phyloP scores from a whole-genome alignment of 2,888 invertebrate species.

The Pseudanteris insignis region DNA sequence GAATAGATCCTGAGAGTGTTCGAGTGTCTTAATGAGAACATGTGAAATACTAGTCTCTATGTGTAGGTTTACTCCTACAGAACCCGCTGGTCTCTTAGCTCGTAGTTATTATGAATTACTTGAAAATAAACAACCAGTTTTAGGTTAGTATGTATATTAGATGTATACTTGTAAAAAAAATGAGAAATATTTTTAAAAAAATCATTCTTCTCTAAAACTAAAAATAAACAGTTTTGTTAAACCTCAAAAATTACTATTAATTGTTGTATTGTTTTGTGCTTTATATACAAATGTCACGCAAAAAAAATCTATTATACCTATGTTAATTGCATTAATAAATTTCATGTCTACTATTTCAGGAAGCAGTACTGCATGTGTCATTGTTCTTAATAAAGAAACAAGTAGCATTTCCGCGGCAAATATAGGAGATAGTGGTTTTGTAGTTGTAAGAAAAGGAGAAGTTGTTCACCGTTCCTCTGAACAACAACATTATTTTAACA shows the following conservation, averaged over 20 bases:
- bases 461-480: slow-evolving; percentile 94
- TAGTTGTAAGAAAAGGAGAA: slow-evolving; percentile 86
- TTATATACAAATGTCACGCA: too few species aligned
- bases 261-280: too few species aligned
- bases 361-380: slow-evolving; percentile 97
- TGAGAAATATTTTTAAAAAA: too few species aligned
- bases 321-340: too few species aligned
- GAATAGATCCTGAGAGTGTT: slow-evolving; percentile 96
- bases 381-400: slow-evolving; percentile 90
- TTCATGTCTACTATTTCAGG: too few species aligned
- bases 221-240: too few species aligned
- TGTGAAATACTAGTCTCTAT: slow-evolving; percentile 91
- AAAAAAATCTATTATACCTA: too few species aligned
- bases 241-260: too few species aligned
- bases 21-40: slow-evolving; percentile 91
- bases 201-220: not conserved
- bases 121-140: slow-evolving; percentile 89
- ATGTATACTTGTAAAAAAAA: too few species aligned
- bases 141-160: slow-evolving; percentile 73
- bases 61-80: slow-evolving; percentile 86
- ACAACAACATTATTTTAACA: slow-evolving; percentile 99
- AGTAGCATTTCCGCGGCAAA: slow-evolving; percentile 94
- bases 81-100: slow-evolving; percentile 89
- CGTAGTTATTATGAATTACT: slow-evolving; percentile 91
- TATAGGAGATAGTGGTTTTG: slow-evolving; percentile 98